Conservation (phyloP, 1,140 invertebrate species). For the Portunus trituberculatus region DNA sequence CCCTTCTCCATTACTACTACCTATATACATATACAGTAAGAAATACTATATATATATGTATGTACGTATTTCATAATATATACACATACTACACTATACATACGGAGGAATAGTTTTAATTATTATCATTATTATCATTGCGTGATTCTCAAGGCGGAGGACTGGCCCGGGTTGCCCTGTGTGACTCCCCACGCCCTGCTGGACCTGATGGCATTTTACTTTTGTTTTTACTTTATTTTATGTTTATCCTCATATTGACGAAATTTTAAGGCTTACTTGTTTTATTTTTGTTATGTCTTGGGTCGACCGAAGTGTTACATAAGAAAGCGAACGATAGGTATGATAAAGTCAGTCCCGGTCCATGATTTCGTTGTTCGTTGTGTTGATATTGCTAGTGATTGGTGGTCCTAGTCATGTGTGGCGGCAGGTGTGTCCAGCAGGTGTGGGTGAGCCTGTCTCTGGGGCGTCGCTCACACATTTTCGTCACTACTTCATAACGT, state of each 20-base stretch:
- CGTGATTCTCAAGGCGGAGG: not conserved
- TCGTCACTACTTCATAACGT: not conserved
- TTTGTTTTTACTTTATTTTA: too few species aligned
- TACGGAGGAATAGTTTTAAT: not conserved
- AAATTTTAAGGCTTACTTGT: not conserved
- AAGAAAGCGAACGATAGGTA: not conserved
- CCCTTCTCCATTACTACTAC: not conserved
- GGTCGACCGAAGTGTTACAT: not conserved
- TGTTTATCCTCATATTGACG: not conserved
- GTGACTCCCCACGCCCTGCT: not conserved
- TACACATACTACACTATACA: constrained; percentile 1
- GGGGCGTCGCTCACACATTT: not conserved
- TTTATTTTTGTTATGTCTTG: not conserved
- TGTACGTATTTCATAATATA: constrained; percentile 14
- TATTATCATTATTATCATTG: constrained; percentile 15
- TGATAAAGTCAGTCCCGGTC: not conserved
- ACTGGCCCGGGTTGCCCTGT: not conserved
- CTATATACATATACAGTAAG: constrained; percentile 22
- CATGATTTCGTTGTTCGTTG: not conserved
- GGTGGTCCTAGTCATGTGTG: not conserved
- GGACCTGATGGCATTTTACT: not conserved
- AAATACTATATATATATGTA: constrained; percentile 46
- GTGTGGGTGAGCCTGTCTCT: not conserved
- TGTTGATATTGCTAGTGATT: not conserved
- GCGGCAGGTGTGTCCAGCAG: not conserved